Conservation (phyloP, 2,113 vertebrate species). For the chimpanzee (Pan troglodytes) region NHGRI_mPanTro3-v2.1_pri NC_072408.2:93031001-93031500, state of each 20-base stretch:
- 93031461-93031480: not conserved
- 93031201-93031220: constrained; percentile 2
- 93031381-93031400: not conserved
- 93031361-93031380: not conserved
- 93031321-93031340: not conserved
- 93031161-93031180: not conserved
- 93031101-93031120: constrained; percentile 39
- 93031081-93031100: constrained; percentile 39
- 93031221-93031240: not conserved
- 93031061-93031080: not conserved
- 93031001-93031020: not conserved
- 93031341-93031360: not conserved
- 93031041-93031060: not conserved
- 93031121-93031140: constrained; percentile 9
- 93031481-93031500: not conserved
- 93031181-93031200: not conserved
- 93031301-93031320: not conserved
- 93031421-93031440: not conserved
- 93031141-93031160: not conserved
- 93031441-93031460: not conserved
- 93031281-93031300: not conserved
- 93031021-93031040: not conserved
- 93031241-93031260: not conserved
- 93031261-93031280: not conserved
- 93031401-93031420: not conserved